Evolutionary conservation across 2,888 invertebrate genomes (phyloP), one percentile per base, ranked within the genome.

Genomic region (Venusia cambrica): DNA sequence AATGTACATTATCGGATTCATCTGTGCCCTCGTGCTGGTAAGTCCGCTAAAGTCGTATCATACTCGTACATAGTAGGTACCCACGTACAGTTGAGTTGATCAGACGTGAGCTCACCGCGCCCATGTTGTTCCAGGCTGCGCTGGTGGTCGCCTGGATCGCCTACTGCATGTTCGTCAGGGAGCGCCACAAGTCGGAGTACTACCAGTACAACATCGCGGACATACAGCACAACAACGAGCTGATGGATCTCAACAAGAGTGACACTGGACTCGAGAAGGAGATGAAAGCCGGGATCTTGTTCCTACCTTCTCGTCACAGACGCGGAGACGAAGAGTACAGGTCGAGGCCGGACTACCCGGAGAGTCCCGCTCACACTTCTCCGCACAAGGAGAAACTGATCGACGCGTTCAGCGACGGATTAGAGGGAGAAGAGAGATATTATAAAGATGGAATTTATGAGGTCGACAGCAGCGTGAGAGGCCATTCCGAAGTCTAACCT

Each of bases 151-250:
- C 55, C 16, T 85, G 80, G 79, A 74, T 87, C 57, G 67, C 76
- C 2, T 85, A 76, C 56, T 84, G 81, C 51, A 78, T 87, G 83
- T 87, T 87, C 49, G 57, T 73, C 37, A 71, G 70, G 33, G 85
- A 87, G 38, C 62, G 73, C 10, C 80, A 78, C 46, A 83, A 75
- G 39, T 71, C 78, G 0, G 78, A 80, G 35, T 43, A 29, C 7
- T 63, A 65, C 34, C 84, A 83, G 9, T 73, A 73, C 46, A 64
- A 69, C 9, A 76, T 87, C 45, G 50, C 70, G 0, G 84, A 85
- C 45, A 31, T 84, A 7, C 54, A 70, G 25, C 62, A 60, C 5
- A 70, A 52, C 33, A 77, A 77, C 43, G 43, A 61, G 10, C 48
- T 73, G 26, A 34, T 77, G 3, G 58, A 65, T 0, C 52, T 67